phyloP scores from a whole-genome alignment of 2,113 vertebrate species.

The Catharus bicknelli region DNA sequence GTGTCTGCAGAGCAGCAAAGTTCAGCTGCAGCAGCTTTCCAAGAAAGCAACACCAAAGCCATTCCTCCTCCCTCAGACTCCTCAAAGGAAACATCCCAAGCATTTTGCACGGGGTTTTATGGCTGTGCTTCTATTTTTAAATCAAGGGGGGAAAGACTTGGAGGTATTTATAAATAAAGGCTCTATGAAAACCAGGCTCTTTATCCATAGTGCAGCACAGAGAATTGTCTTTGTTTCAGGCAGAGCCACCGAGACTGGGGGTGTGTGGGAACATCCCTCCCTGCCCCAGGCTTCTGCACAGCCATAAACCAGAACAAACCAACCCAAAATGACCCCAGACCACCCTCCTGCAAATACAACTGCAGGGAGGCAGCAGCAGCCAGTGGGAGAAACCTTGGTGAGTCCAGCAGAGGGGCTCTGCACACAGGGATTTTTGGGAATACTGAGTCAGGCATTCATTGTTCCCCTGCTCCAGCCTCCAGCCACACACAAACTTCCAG shows the following conservation, averaged over 20 bases:
- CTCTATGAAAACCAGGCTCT: background rate
- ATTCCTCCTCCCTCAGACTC: constrained; percentile 18
- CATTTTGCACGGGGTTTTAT: background rate
- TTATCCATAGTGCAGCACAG: fast-evolving
- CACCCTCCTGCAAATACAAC: fast-evolving
- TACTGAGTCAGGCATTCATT: background rate
- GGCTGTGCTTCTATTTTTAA: constrained; percentile 39
- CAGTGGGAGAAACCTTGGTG: fast-evolving
- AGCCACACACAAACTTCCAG: background rate
- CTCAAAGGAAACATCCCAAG: constrained; percentile 25
- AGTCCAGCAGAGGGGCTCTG: background rate
- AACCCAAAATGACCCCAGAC: background rate
- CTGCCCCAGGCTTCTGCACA: background rate
- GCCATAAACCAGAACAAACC: background rate
- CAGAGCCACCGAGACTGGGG: background rate
- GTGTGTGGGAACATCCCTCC: background rate
- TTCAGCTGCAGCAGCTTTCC: constrained; percentile 36
- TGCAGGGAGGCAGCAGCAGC: background rate
- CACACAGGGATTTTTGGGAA: background rate
- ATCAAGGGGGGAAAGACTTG: background rate
- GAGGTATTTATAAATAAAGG: constrained; percentile 43
- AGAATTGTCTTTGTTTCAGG: background rate
- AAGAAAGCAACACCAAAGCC: constrained; percentile 31
- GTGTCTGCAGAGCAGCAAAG: background rate
- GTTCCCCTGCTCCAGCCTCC: background rate